Percentiles rank a stretch among this genome's conserved stretches.
These are phyloP conservation scores for Nycteola revayana DNA, from an alignment of 2,888 invertebrate genomes.

Conservation along the genomic window DNA sequence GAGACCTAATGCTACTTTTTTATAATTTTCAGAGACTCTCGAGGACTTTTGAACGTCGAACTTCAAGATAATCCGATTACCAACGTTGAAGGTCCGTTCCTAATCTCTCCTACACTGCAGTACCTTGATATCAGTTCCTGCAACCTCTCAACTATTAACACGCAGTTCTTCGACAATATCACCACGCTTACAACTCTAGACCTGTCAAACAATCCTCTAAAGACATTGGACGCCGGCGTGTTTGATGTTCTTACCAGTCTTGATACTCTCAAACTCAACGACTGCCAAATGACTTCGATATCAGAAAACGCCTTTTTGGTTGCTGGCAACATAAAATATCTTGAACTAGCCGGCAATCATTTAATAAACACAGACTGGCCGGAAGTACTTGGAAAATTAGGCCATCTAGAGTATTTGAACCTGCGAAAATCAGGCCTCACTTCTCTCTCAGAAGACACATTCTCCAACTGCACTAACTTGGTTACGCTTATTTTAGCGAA, in stretches of 20 bases:
- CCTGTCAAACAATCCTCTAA: slow-evolving; percentile 85
- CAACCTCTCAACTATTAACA: slow-evolving; percentile 80
- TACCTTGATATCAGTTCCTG: slow-evolving; percentile 86
- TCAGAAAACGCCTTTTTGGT: slow-evolving; percentile 80
- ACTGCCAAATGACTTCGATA: slow-evolving; percentile 83
- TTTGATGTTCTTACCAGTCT: slow-evolving; percentile 85
- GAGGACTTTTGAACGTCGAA: slow-evolving; percentile 86
- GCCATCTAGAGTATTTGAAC: slow-evolving; percentile 84
- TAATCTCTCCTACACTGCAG: slow-evolving; percentile 84
- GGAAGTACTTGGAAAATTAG: slow-evolving; percentile 81
- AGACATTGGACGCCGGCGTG: slow-evolving; percentile 77
- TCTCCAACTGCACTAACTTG: slow-evolving; percentile 84
- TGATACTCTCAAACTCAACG: slow-evolving; percentile 84
- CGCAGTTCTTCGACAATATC: slow-evolving; percentile 85
- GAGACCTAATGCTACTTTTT: slow-evolving; percentile 4
- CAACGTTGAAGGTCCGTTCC: slow-evolving; percentile 83
- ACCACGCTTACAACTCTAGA: slow-evolving; percentile 86
- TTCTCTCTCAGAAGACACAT: slow-evolving; percentile 84
- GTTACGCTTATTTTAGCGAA: slow-evolving; percentile 84
- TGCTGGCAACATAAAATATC: slow-evolving; percentile 83
- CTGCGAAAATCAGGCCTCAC: slow-evolving; percentile 83
- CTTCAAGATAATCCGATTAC: slow-evolving; percentile 86
- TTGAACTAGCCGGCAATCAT: slow-evolving; percentile 84
- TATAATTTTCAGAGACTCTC: slow-evolving; percentile 81
- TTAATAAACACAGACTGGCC: slow-evolving; percentile 83